Evolutionary conservation across 2,113 vertebrate species (phyloP), one percentile per base, ranked within the genome.

Genomic region (Siniperca chuatsi): DNA sequence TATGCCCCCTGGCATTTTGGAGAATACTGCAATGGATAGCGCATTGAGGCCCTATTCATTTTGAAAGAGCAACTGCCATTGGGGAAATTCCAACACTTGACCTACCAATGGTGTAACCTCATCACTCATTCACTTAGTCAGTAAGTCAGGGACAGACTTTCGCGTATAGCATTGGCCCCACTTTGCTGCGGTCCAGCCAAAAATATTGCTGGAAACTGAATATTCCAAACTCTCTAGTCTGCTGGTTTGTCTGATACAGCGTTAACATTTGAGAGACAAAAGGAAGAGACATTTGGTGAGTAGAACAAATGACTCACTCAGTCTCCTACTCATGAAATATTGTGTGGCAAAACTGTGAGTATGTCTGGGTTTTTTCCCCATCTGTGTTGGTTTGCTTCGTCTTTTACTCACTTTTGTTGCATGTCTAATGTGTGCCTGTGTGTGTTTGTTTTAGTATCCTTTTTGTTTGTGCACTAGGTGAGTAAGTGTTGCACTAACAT

Each of bases 281-380:
- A 85, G 64, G 77, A 88, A 82, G 71, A 83, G 29, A 25, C 80
- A 82, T 88, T 90, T 88, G 79, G 74, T 68, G 74, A 80, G 71
- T 65, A 68, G 64, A 83, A 74, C 57, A 67, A 48, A 91, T 88
- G 90, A 93, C 62, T 91, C 88, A 91, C 42, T 64, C 62, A 46
- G 60, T 87, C 73, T 90, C 78, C 77, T 78, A 87, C 81, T 88
- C 75, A 74, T 69, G 69, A 85, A 92, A 72, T 57, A 69, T 20
- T 74, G 84, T 87, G 68, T 87, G 72, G 52, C 69, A 82, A 62
- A 81, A 76, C 57, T 70, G 52, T 33, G 68, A 73, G 52, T 76
- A 58, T 61, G 73, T 82, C 80, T 81, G 78, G 42, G 16, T 81
- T 65, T 82, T 80, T 87, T 70, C 4, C n/a, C 66, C 1, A 1